Conservation (phyloP, 1,140 invertebrate species). For the Nasonia longicornis region DNA sequence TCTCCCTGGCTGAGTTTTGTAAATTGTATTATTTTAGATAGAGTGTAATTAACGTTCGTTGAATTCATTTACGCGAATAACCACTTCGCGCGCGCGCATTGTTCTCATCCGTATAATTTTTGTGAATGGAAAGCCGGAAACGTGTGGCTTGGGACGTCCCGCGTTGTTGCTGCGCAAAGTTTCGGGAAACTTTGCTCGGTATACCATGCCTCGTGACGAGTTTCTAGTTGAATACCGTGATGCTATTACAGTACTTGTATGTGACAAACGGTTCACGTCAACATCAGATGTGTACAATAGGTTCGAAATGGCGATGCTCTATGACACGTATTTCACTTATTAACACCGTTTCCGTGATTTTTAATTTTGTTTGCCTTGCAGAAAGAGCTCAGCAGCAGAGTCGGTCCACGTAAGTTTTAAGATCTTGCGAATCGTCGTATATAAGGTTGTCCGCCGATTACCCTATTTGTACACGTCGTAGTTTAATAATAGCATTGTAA, state of each 20-base stretch:
- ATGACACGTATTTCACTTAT: not conserved
- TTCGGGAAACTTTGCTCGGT: constrained; percentile 18
- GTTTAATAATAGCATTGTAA: constrained; percentile 67
- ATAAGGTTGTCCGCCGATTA: constrained; percentile 45
- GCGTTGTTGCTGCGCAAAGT: constrained; percentile 22
- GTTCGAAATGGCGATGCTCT: not conserved
- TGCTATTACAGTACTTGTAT: not conserved
- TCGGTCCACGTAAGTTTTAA: constrained; percentile 3
- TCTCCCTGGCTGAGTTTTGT: not conserved
- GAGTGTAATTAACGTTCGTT: not conserved
- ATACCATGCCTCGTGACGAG: not conserved
- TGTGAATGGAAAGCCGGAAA: not conserved
- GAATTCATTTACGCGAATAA: not conserved
- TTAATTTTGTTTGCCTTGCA: no score
- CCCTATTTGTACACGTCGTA: constrained; percentile 54
- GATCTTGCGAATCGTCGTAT: constrained; percentile 24
- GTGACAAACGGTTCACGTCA: not conserved
- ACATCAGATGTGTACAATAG: not conserved
- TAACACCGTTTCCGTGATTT: no score
- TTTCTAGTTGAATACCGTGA: not conserved
- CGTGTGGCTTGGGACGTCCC: not conserved
- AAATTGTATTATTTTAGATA: not conserved
- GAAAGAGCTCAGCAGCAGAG: no score
- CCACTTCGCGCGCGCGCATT: not conserved
- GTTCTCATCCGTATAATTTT: constrained; percentile 1